These are phyloP conservation scores for Spea multiplicata DNA, from an alignment of 2,113 vertebrate species.

Conservation along the genomic window DNA sequence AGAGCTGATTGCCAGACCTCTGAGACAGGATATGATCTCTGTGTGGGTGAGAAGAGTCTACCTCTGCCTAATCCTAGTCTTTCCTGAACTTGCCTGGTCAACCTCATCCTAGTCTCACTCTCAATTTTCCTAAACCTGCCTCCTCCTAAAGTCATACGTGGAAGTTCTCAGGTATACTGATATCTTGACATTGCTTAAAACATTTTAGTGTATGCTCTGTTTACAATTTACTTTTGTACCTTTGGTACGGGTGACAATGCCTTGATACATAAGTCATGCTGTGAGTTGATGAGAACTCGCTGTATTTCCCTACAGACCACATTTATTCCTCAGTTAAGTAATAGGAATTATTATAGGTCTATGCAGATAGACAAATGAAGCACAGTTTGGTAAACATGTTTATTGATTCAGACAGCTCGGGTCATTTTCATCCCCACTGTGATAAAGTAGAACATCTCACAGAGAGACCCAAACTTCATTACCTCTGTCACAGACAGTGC, in stretches of 20 bases:
- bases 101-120: no score
- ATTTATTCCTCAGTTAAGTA: conserved; percentile 26
- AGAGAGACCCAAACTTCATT: conserved; percentile 31
- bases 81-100: no score
- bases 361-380: conserved; percentile 27
- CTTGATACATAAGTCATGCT: conserved; percentile 15
- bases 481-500: conserved; percentile 37
- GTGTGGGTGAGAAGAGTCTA: no score
- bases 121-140: no score
- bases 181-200: no score
- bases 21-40: no score
- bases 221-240: neutral
- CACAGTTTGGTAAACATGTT: conserved; percentile 31
- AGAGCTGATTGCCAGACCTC: no score
- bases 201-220: no score
- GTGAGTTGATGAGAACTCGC: conserved; percentile 5
- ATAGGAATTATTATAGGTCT: conserved; percentile 21
- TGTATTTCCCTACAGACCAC: conserved; percentile 14
- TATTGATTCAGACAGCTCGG: conserved; percentile 43
- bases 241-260: neutral
- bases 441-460: conserved; percentile 29
- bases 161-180: no score
- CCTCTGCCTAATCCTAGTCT: no score
- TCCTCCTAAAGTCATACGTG: no score
- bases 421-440: conserved; percentile 36